Conservation (phyloP, 2,797 vertebrate genomes). For the Anguilla pacifica region DNA sequence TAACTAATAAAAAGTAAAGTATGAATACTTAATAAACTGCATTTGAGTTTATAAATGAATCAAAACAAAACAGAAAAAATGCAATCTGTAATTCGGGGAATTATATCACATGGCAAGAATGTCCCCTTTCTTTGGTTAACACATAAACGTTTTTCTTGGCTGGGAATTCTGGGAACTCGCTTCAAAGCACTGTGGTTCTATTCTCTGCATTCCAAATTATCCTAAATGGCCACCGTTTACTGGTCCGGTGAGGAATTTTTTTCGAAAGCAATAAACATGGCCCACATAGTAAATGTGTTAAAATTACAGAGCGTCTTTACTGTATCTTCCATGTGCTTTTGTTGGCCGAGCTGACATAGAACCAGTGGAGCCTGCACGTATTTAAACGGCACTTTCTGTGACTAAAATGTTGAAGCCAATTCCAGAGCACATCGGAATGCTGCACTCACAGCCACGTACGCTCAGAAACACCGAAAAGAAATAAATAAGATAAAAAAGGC, state of each 20-base stretch:
- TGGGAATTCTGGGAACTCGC: neutral
- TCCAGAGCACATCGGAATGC: neutral
- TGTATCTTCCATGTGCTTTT: slow-evolving; percentile 14
- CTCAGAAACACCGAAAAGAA: slow-evolving; percentile 22
- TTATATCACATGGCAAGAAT: neutral
- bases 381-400: neutral
- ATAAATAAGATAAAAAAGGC: neutral
- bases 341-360: neutral
- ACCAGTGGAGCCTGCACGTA: neutral
- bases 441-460: neutral
- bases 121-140: neutral
- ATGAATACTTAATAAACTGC: slow-evolving; percentile 46
- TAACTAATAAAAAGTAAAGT: slow-evolving; percentile 51
- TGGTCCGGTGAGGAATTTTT: neutral
- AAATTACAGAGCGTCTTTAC: slow-evolving; percentile 6
- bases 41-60: neutral
- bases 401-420: neutral
- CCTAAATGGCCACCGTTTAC: neutral
- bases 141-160: slow-evolving; percentile 4
- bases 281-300: neutral
- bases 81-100: neutral
- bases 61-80: neutral
- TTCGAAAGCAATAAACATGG: neutral
- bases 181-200: neutral
- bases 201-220: neutral